These are phyloP conservation scores for Ceryle rudis DNA, from an alignment of 2,797 vertebrate species.

Conservation along the genomic window DNA sequence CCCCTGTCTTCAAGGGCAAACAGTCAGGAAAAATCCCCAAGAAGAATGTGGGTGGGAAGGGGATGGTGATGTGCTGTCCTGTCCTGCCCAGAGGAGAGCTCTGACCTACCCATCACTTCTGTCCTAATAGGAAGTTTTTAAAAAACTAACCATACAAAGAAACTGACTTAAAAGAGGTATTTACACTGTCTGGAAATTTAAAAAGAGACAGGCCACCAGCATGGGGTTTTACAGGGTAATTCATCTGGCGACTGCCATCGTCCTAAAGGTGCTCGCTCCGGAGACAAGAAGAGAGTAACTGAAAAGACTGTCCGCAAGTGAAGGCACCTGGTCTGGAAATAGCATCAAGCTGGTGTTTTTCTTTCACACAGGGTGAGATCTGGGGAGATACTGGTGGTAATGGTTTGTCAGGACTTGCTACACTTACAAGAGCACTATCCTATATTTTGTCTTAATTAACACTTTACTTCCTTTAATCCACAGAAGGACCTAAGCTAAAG, in stretches of 20 bases:
- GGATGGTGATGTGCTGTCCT: not conserved
- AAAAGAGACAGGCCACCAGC: conserved; percentile 9
- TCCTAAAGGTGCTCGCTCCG: not conserved
- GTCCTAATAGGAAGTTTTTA: not conserved
- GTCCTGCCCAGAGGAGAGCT: not conserved
- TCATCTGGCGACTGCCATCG: conserved; percentile 13
- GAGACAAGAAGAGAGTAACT: conserved; percentile 15
- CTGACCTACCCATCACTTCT: not conserved
- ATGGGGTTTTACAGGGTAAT: not conserved
- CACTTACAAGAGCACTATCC: not conserved
- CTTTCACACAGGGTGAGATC: not conserved
- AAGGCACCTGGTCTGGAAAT: conserved; percentile 66
- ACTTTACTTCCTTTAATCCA: not conserved
- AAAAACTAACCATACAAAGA: conserved; percentile 11
- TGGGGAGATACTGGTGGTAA: conserved; percentile 1
- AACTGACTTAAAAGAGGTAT: conserved; percentile 44
- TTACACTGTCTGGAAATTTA: conserved; percentile 37
- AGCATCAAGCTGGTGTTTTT: conserved; percentile 45
- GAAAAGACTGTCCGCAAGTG: not conserved
- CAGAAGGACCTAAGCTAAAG: not conserved
- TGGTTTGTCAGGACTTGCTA: conserved; percentile 20
- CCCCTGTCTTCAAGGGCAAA: not conserved
- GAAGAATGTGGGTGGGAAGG: not conserved
- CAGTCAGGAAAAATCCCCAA: not conserved
- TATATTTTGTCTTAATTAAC: not conserved